Evolutionary conservation across 2,797 vertebrate genomes (phyloP).

Genomic region (Xenopus petersii): DNA sequence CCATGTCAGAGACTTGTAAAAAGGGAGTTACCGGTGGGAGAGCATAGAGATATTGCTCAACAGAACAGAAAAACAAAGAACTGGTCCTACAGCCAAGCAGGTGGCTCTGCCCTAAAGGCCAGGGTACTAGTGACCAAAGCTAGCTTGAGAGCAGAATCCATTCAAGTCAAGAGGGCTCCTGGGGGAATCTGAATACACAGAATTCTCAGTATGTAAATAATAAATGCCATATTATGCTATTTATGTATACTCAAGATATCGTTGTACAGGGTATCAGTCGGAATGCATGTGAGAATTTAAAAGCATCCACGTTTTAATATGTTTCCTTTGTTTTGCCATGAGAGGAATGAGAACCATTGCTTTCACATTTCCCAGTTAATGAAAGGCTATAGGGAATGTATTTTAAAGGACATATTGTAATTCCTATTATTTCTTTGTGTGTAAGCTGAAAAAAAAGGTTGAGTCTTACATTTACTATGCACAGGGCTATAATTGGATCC

Average conservation of each 20-base stretch:
- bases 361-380: background rate
- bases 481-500: background rate
- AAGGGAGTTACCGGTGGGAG: too few species aligned
- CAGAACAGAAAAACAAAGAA: too few species aligned
- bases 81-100: too few species aligned
- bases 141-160: too few species aligned
- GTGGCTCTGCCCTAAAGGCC: too few species aligned
- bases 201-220: slow-evolving; percentile 1
- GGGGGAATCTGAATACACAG: background rate
- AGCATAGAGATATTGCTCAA: too few species aligned
- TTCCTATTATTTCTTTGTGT: background rate
- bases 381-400: slow-evolving; percentile 5
- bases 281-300: slow-evolving; percentile 13
- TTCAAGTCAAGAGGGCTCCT: too few species aligned
- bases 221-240: background rate
- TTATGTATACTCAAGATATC: background rate
- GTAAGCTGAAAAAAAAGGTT: too few species aligned
- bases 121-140: too few species aligned
- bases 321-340: background rate
- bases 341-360: background rate
- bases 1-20: background rate
- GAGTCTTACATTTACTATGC: background rate
- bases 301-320: background rate
- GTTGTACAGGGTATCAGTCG: background rate
- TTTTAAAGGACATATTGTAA: background rate